Conservation (phyloP, 2,888 invertebrate genomes). For the Yponomeuta evonymella region DNA sequence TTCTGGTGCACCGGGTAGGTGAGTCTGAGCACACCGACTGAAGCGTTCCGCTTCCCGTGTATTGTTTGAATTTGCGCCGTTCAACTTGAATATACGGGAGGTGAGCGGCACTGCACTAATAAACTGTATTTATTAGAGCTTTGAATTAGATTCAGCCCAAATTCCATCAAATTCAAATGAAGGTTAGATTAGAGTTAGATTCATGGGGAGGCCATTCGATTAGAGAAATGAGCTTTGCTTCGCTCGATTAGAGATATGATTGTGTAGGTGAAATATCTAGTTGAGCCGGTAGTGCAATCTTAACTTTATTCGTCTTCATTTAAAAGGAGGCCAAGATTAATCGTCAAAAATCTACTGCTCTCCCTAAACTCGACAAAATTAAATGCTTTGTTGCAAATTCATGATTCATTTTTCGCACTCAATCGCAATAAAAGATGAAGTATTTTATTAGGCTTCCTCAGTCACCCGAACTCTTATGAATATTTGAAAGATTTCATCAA, state of each 20-base stretch:
- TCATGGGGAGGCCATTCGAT: too few species aligned
- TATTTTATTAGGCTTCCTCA: not conserved
- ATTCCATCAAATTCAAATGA: too few species aligned
- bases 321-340: not conserved
- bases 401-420: not conserved
- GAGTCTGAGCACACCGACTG: not conserved
- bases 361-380: not conserved
- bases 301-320: too few species aligned
- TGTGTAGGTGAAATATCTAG: too few species aligned
- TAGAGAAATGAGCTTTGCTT: too few species aligned
- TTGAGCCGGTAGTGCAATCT: too few species aligned
- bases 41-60: not conserved
- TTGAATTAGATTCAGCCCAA: too few species aligned
- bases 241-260: too few species aligned
- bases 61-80: not conserved
- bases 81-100: too few species aligned
- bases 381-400: not conserved
- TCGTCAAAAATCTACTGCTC: not conserved
- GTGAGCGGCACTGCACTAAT: too few species aligned
- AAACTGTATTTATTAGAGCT: too few species aligned
- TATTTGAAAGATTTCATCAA: not conserved
- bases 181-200: too few species aligned
- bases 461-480: not conserved
- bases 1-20: constrained; percentile 1
- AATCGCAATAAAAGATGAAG: not conserved